Base-by-base conservation (phyloP, 1,140 invertebrate genomes). In the Diachasmimorpha longicaudata region DNA sequence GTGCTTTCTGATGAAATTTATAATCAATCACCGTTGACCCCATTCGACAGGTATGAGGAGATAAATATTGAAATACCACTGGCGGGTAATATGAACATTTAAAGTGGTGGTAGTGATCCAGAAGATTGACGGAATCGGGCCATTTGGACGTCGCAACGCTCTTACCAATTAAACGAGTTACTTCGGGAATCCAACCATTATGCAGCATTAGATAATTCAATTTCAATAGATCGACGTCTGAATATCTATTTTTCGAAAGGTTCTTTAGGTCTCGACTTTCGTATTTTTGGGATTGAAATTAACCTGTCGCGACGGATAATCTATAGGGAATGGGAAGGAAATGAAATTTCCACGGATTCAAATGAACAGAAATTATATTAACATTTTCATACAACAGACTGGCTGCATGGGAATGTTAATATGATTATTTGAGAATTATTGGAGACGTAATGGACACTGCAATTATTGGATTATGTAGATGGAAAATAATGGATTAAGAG, bases 101-200 rank as follows among this genome's bases (percentile, higher is more conserved):
- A 85, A 87, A 86, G 75, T 79, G 79, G 31, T 76, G 16, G 52
- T 72, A 72, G 19, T 67, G 44, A 75, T 76, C 74, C 77, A 78
- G 79, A 80, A 82, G 85, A 86, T 85, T 86, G 86, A 88, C 86
- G 82, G 85, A 88, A 87, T 84, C 81, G 81, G 87, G 86, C 74
- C 86, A 88, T 79, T 74, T 79, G 78, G 82, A 80, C 85, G 83
- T 79, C 82, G 83, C 81, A 81, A 81, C 82, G 81, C 73, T 74
- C 80, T 84, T 80, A 77, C 80, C 85, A 87, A 87, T 86, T 86
- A 87, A 87, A 87, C 78, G 82, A 87, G 81, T 87, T 83, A 85
- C 84, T 87, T 86, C 83, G 70, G 83, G 81, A 86, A 75, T 79
- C 76, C 77, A 78, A 42, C 48, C 42, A 72, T 73, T 79, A 81